Conservation (phyloP, 2,797 vertebrate species). For the Cynopterus sphinx region DNA sequence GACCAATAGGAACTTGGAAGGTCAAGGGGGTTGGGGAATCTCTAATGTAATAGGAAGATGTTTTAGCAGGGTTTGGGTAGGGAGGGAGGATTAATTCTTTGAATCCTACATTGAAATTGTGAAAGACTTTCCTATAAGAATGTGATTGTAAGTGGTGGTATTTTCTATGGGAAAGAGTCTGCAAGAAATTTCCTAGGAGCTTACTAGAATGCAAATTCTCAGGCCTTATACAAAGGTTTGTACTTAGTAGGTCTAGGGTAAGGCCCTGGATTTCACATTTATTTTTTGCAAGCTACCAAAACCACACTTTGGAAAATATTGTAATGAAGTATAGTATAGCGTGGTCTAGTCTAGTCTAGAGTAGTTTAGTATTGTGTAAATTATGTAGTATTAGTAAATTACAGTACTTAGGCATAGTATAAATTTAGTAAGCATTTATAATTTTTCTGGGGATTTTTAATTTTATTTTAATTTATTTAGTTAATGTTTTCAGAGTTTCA, state of each 20-base stretch:
- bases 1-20: neutral
- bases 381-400: neutral
- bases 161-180: conserved; percentile 20
- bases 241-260: neutral
- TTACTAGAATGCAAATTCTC: neutral
- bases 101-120: neutral
- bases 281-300: neutral
- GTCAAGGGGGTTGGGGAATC: neutral
- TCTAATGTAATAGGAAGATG: neutral
- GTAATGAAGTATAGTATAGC: neutral
- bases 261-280: neutral
- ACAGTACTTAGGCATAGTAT: neutral
- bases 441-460: neutral
- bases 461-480: conserved; percentile 39
- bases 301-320: conserved; percentile 12
- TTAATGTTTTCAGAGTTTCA: conserved; percentile 11
- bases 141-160: neutral
- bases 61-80: neutral
- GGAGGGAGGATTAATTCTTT: neutral
- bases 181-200: neutral
- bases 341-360: neutral
- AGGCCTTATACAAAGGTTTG: neutral
- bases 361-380: neutral
- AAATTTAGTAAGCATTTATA: conserved; percentile 22
- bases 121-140: neutral